A percentile compares a stretch with the other conserved stretches of the same genome.
Conservation (phyloP, 1,140 invertebrate genomes). For the Antheraea mylitta region DNA sequence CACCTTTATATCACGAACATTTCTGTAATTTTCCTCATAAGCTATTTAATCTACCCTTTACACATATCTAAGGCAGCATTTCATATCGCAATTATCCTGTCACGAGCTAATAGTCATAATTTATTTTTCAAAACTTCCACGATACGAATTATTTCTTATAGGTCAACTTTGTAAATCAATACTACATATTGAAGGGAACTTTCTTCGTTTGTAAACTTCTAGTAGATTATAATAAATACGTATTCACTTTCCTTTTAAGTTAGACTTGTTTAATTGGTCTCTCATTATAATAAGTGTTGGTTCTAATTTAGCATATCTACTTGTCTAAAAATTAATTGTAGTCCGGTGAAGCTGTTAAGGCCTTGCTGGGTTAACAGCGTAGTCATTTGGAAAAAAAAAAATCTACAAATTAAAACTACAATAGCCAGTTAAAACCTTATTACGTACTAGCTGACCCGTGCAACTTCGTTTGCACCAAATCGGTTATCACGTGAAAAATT, state of each 20-base stretch:
- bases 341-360: too few relatives aligned
- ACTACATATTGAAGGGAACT: background rate
- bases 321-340: too few relatives aligned
- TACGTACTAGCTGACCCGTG: too few relatives aligned
- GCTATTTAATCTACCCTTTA: conserved; percentile 6
- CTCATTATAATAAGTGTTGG: too few relatives aligned
- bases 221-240: too few relatives aligned
- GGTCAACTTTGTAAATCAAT: conserved; percentile 11
- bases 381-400: too few relatives aligned
- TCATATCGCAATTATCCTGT: conserved; percentile 34
- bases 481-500: too few relatives aligned
- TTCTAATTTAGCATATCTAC: too few relatives aligned
- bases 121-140: conserved; percentile 5
- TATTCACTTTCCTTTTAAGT: too few relatives aligned
- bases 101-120: conserved; percentile 22
- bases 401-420: background rate
- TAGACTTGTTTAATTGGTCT: too few relatives aligned
- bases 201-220: background rate
- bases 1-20: background rate
- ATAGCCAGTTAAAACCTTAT: background rate
- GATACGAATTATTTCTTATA: conserved; percentile 1
- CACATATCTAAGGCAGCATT: conserved; percentile 10
- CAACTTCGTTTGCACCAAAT: too few relatives aligned
- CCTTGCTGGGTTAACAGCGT: too few relatives aligned
- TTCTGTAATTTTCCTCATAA: conserved; percentile 10